phyloP scores from a whole-genome alignment of 2,113 vertebrate genomes.

The Tonatia bakeri region DNA sequence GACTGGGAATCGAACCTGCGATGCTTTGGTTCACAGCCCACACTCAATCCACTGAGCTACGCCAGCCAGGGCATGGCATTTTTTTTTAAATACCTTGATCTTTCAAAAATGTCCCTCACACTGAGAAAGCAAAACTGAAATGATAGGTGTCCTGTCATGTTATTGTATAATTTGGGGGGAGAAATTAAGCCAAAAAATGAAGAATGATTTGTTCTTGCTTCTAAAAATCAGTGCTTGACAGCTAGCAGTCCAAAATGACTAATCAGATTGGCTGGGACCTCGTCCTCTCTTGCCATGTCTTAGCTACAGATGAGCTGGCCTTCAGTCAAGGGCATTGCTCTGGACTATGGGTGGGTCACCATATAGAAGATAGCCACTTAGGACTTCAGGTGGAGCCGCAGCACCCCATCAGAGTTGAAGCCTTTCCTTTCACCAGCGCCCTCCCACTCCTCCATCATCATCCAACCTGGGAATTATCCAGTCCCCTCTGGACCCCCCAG shows the following conservation, averaged over 20 bases:
- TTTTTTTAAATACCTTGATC: background rate
- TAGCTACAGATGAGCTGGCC: background rate
- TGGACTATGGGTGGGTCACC: background rate
- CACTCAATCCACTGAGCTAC: too few species aligned
- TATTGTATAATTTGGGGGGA: background rate
- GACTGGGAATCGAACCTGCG: too few species aligned
- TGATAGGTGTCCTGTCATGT: background rate
- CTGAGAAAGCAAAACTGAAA: background rate
- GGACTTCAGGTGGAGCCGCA: background rate
- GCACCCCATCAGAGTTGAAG: background rate
- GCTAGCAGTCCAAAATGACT: too few species aligned
- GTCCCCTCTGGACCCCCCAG: background rate
- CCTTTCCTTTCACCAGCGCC: background rate
- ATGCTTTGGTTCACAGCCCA: too few species aligned
- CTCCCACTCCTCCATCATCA: background rate
- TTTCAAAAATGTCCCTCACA: background rate
- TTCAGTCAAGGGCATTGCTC: background rate
- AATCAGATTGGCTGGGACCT: background rate
- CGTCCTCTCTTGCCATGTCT: background rate
- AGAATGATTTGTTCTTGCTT: background rate
- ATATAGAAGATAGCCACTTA: background rate
- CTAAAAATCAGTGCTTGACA: background rate
- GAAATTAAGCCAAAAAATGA: background rate
- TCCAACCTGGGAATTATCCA: background rate
- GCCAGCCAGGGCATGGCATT: too few species aligned